These are phyloP conservation scores for Andrena hattorfiana DNA, from an alignment of 2,888 invertebrate genomes.

Conservation along the genomic window DNA sequence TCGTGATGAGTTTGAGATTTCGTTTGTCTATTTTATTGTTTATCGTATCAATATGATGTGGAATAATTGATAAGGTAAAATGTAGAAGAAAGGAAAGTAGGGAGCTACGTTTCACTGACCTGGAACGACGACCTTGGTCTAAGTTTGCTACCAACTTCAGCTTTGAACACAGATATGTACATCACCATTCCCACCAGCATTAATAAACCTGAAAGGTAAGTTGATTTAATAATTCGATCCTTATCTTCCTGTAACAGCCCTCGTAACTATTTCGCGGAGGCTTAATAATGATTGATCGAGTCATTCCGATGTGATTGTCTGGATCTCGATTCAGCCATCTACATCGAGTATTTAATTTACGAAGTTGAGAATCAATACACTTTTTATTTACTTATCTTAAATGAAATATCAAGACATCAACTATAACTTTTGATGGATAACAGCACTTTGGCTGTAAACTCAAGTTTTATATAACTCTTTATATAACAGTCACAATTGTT, in stretches of 20 bases:
- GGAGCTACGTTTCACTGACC: conserved; percentile 68
- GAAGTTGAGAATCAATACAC: too few species aligned
- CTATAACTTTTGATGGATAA: too few species aligned
- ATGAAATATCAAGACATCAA: too few species aligned
- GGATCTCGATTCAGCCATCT: conserved; percentile 36
- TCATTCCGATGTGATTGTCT: conserved; percentile 31
- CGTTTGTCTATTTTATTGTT: too few species aligned
- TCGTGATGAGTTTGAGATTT: background rate
- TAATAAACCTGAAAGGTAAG: conserved; percentile 89
- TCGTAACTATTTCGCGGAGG: conserved; percentile 32
- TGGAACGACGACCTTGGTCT: conserved; percentile 91
- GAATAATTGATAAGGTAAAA: background rate
- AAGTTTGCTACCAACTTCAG: conserved; percentile 95
- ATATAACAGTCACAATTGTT: too few species aligned
- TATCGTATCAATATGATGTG: too few species aligned
- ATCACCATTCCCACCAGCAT: conserved; percentile 96
- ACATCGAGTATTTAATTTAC: background rate
- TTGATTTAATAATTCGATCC: conserved; percentile 33
- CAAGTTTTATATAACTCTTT: too few species aligned
- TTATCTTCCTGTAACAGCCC: conserved; percentile 24
- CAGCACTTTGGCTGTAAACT: too few species aligned
- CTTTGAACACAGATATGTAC: conserved; percentile 96
- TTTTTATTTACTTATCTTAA: too few species aligned
- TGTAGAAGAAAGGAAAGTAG: background rate
- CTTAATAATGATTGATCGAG: conserved; percentile 17